A percentile compares a stretch with the other conserved stretches of the same genome.
Evolutionary conservation across 2,888 invertebrate species (phyloP).

Genomic region (Erebia epiphron): DNA sequence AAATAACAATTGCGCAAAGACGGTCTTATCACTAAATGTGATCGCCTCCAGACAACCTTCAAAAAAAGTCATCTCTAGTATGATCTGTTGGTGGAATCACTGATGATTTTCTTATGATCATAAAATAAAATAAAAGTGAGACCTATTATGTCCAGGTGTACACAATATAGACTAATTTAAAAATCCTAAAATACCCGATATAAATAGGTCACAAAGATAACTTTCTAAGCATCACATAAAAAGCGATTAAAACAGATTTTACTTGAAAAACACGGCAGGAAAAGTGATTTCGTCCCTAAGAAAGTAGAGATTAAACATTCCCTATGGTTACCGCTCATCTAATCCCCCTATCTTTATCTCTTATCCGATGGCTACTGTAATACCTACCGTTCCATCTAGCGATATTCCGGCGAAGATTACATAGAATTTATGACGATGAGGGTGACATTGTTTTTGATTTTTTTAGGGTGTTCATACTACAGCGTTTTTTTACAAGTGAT

Average conservation of each 20-base stretch:
- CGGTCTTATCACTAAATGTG: no score
- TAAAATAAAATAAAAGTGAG: no score
- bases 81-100: no score
- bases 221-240: not conserved
- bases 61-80: no score
- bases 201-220: no score
- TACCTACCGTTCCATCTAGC: slow-evolving; percentile 34
- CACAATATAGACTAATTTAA: no score
- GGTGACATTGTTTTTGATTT: slow-evolving; percentile 43
- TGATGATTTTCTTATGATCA: no score
- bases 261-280: slow-evolving; percentile 8
- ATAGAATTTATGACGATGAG: slow-evolving; percentile 44
- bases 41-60: no score
- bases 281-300: slow-evolving; percentile 18
- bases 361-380: slow-evolving; percentile 33
- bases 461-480: slow-evolving; percentile 6
- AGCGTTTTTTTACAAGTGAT: not conserved
- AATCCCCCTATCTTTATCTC: slow-evolving; percentile 27
- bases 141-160: no score
- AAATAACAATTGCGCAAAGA: no score
- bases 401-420: slow-evolving; percentile 48
- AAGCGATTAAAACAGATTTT: slow-evolving; percentile 2
- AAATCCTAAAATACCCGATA: no score
- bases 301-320: slow-evolving; percentile 28
- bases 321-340: slow-evolving; percentile 24